Conservation (phyloP, 2,888 invertebrate genomes). For the Lycocerus yunnanus region DNA sequence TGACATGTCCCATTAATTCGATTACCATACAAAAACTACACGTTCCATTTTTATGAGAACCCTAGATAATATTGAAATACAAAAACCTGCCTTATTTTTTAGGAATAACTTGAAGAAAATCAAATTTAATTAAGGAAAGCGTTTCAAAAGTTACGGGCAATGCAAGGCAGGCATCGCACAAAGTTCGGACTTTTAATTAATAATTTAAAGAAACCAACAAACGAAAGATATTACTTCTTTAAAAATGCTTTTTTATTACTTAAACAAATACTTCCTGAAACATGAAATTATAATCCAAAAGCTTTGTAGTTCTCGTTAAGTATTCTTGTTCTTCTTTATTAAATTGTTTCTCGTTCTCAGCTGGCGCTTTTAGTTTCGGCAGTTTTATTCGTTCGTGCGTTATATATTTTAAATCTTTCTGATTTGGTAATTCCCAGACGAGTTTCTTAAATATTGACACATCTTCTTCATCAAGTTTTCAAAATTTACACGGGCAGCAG, state of each 20-base stretch:
- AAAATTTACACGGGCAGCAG: neutral
- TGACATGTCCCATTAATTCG: slow-evolving; percentile 40
- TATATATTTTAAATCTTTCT: neutral
- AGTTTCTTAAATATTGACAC: neutral
- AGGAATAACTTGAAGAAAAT: no score
- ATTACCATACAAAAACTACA: slow-evolving; percentile 29
- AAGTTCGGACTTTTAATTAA: neutral
- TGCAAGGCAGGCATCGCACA: neutral
- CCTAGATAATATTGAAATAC: neutral
- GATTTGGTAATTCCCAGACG: neutral
- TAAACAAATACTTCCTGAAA: neutral
- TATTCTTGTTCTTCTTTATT: neutral
- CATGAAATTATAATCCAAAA: neutral
- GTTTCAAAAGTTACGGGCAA: neutral
- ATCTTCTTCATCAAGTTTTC: neutral
- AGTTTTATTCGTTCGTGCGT: neutral
- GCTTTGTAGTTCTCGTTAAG: neutral
- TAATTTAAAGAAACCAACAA: neutral
- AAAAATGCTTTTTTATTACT: neutral
- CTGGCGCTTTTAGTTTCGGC: neutral
- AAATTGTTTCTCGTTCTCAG: neutral
- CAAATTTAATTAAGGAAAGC: neutral
- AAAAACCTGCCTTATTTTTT: neutral
- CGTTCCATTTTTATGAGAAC: neutral
- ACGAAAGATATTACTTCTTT: neutral